Percentiles rank a stretch among this genome's conserved stretches.
Conservation (phyloP, 2,888 invertebrate genomes). For the Rutpela maculata region DNA sequence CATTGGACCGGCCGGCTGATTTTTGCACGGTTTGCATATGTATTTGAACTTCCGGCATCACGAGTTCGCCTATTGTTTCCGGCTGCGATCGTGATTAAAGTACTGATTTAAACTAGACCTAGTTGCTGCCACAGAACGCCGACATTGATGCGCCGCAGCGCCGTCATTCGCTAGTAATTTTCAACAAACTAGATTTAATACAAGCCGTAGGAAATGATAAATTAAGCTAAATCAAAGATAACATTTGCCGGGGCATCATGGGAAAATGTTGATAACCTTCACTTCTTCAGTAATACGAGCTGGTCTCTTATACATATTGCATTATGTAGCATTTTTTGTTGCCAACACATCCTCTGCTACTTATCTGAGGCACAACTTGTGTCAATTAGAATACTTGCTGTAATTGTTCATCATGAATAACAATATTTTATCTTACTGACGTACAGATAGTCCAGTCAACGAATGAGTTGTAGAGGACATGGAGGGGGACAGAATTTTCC, state of each 20-base stretch:
- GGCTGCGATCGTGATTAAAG: constrained; percentile 22
- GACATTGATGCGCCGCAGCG: background rate
- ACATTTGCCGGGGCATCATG: constrained; percentile 10
- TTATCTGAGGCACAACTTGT: constrained; percentile 16
- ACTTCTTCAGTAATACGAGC: constrained; percentile 27
- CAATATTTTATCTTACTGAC: too few species aligned
- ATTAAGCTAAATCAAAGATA: constrained; percentile 25
- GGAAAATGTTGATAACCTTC: constrained; percentile 38
- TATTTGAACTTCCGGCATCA: constrained; percentile 19
- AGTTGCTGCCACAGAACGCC: background rate
- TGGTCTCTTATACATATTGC: background rate
- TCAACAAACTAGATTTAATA: constrained; percentile 20
- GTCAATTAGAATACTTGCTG: constrained; percentile 5
- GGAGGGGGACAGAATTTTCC: too few species aligned
- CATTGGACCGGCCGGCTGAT: background rate
- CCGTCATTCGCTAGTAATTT: background rate
- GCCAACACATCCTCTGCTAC: constrained; percentile 4
- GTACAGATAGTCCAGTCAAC: too few species aligned
- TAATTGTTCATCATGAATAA: background rate
- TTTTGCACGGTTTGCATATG: constrained; percentile 20
- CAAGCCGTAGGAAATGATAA: constrained; percentile 5
- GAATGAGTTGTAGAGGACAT: too few species aligned
- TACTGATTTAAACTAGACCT: constrained; percentile 25
- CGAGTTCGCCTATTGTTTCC: constrained; percentile 24
- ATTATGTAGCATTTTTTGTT: constrained; percentile 26